Conservation (phyloP, 2,888 invertebrate species). For the Microdon myrmicae region DNA sequence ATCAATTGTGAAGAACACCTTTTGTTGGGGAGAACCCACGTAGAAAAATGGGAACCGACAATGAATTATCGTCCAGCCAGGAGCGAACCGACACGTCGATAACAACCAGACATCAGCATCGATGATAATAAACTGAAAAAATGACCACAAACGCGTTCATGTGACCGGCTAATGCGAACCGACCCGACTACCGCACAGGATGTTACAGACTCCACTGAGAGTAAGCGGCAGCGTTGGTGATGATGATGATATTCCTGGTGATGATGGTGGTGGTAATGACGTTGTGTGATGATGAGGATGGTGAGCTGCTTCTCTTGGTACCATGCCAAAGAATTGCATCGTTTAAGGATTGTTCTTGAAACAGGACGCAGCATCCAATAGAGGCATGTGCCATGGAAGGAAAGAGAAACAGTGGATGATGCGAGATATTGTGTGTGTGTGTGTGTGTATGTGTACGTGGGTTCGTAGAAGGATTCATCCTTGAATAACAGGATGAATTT, state of each 20-base stretch:
- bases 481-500: constrained; percentile 26
- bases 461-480: constrained; percentile 14
- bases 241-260: constrained; percentile 20
- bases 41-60: too few relatives aligned
- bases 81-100: constrained; percentile 49
- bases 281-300: constrained; percentile 18
- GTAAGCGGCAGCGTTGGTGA: constrained; percentile 26
- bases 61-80: constrained; percentile 45
- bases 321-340: constrained; percentile 38
- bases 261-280: constrained; percentile 3
- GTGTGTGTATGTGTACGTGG: background rate
- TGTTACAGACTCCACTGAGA: constrained; percentile 27
- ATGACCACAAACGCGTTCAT: constrained; percentile 39
- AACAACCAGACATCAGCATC: constrained; percentile 59
- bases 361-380: constrained; percentile 32
- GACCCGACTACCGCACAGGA: constrained; percentile 21
- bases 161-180: constrained; percentile 34
- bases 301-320: constrained; percentile 22
- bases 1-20: too few relatives aligned
- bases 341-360: constrained; percentile 24
- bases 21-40: too few relatives aligned
- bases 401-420: constrained; percentile 1
- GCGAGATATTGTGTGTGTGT: constrained; percentile 2
- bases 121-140: constrained; percentile 59
- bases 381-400: too few relatives aligned